These are phyloP conservation scores for Hippocampus mohnikei DNA, from an alignment of 2,113 vertebrate species.

Conservation along the genomic window DNA sequence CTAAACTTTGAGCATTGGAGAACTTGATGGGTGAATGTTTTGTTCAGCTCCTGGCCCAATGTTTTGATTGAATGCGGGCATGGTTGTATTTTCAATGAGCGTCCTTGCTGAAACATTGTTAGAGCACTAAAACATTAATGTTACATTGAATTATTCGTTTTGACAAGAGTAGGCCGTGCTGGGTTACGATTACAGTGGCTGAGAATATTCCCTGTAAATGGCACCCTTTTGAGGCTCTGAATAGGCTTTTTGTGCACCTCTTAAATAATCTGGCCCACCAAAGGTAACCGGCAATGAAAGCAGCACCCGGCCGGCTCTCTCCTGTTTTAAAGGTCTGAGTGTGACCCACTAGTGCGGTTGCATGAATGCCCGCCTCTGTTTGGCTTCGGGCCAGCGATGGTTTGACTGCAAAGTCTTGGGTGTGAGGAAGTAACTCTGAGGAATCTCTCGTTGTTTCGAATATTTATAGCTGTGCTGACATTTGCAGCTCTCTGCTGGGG, in stretches of 20 bases:
- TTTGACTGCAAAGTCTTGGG: slow-evolving; percentile 48
- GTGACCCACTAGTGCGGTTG: slow-evolving; percentile 40
- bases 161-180: neutral
- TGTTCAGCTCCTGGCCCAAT: slow-evolving; percentile 22
- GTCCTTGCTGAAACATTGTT: slow-evolving; percentile 9
- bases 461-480: slow-evolving; percentile 68
- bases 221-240: slow-evolving; percentile 51
- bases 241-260: slow-evolving; percentile 64
- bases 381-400: slow-evolving; percentile 53
- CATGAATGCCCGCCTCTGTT: slow-evolving; percentile 63
- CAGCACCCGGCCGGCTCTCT: slow-evolving; percentile 16
- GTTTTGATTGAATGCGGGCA: slow-evolving; percentile 22
- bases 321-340: slow-evolving; percentile 52
- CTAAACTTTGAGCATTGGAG: slow-evolving; percentile 54
- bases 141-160: slow-evolving; percentile 5
- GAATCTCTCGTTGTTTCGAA: slow-evolving; percentile 54
- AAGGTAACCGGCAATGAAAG: slow-evolving; percentile 51
- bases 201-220: slow-evolving; percentile 61
- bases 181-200: slow-evolving; percentile 38
- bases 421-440: slow-evolving; percentile 51
- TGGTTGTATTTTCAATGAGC: slow-evolving; percentile 12
- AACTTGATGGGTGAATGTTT: slow-evolving; percentile 55
- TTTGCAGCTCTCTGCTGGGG: slow-evolving; percentile 43
- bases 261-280: slow-evolving; percentile 57
- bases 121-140: neutral